These are phyloP conservation scores for Glossophaga mutica DNA, from an alignment of 2,797 vertebrate species.

Conservation along the genomic window DNA sequence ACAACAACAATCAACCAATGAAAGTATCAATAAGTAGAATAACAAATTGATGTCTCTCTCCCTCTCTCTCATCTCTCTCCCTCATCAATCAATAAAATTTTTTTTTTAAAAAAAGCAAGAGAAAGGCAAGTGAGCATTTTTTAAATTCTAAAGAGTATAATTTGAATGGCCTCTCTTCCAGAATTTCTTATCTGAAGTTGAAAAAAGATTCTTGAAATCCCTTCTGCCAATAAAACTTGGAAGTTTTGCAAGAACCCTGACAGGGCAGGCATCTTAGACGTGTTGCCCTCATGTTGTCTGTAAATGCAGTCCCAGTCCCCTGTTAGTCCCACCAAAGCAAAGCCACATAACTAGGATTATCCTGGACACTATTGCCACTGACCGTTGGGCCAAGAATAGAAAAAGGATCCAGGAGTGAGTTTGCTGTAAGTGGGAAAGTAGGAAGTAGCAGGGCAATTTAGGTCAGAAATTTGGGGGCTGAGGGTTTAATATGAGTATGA, in stretches of 20 bases:
- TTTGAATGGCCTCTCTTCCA: not conserved
- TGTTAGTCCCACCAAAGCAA: not conserved
- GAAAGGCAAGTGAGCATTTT: not conserved
- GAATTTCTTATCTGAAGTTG: slow-evolving; percentile 21
- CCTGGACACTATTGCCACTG: not conserved
- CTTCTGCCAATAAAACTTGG: not conserved
- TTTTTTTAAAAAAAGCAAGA: not conserved
- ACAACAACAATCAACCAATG: not conserved
- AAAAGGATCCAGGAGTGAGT: not conserved
- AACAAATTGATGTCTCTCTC: not conserved
- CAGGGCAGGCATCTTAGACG: not conserved
- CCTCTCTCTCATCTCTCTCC: too few relatives aligned
- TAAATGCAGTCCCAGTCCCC: not conserved
- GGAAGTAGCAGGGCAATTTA: not conserved
- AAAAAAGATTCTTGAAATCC: not conserved
- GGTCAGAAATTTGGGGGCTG: not conserved
- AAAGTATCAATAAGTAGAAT: not conserved
- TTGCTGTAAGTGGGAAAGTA: not conserved
- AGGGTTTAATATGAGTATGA: not conserved
- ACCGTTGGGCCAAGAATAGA: not conserved
- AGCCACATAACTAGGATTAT: not conserved
- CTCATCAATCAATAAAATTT: not conserved
- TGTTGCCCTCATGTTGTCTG: not conserved
- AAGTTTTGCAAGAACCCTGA: not conserved
- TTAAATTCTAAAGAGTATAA: not conserved